Conservation (phyloP, 2,888 invertebrate species). For the Cerceris rybyensis region DNA sequence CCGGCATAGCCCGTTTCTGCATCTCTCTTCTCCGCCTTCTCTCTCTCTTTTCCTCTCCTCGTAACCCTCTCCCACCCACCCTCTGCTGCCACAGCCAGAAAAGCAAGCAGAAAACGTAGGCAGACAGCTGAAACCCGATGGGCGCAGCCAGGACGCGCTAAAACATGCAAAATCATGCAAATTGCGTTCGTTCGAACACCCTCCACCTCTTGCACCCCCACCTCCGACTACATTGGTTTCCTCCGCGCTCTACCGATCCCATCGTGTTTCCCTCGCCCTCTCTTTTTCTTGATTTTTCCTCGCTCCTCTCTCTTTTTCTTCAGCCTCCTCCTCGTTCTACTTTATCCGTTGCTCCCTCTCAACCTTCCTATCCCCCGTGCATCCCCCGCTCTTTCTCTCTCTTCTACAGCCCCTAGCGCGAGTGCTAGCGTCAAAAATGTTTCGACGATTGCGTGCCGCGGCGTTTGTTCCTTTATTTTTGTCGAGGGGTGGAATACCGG, state of each 20-base stretch:
- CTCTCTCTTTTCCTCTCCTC: slow-evolving; percentile 20
- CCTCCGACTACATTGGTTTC: slow-evolving; percentile 60
- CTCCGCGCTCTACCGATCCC: slow-evolving; percentile 63
- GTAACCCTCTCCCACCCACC: slow-evolving; percentile 33
- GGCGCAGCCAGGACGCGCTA: slow-evolving; percentile 76
- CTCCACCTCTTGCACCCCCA: slow-evolving; percentile 63
- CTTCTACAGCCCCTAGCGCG: slow-evolving; percentile 39
- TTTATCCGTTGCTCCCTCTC: slow-evolving; percentile 39
- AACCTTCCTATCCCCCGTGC: slow-evolving; percentile 20
- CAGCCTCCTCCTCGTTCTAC: slow-evolving; percentile 6
- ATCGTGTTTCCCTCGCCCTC: slow-evolving; percentile 36
- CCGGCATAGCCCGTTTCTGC: slow-evolving; percentile 33
- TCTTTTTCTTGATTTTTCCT: slow-evolving; percentile 56
- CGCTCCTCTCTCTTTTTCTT: slow-evolving; percentile 23
- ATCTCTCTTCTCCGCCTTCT: slow-evolving; percentile 14
- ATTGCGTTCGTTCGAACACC: slow-evolving; percentile 80
- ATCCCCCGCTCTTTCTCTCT: slow-evolving; percentile 21
- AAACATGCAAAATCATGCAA: slow-evolving; percentile 81
- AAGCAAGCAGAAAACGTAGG: slow-evolving; percentile 76
- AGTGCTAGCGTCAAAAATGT: slow-evolving; percentile 76
- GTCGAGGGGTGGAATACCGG: slow-evolving; percentile 73
- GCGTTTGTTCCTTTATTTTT: slow-evolving; percentile 79
- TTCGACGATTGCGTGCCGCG: slow-evolving; percentile 78
- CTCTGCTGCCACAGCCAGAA: slow-evolving; percentile 61
- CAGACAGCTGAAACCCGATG: slow-evolving; percentile 76